A percentile compares a stretch with the other conserved stretches of the same genome.
Conservation (phyloP, 2,113 vertebrate species). For the Spilogale gracilis region DNA sequence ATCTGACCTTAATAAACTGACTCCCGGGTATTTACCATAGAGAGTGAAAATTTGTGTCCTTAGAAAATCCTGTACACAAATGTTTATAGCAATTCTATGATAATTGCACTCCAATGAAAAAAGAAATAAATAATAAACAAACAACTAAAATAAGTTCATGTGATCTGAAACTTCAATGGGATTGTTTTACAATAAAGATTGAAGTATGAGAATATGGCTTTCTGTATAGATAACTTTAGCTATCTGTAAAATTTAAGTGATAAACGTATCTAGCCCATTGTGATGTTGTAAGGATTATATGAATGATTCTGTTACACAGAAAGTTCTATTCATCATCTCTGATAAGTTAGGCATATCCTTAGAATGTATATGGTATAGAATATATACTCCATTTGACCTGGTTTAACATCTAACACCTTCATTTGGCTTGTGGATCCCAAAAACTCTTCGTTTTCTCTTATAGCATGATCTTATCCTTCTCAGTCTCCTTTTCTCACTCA, state of each 20-base stretch:
- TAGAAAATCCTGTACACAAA: no score
- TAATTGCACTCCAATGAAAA: no score
- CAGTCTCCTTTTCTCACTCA: not conserved
- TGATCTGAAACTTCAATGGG: not conserved
- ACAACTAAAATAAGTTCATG: not conserved
- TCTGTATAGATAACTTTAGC: not conserved
- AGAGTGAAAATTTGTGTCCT: no score
- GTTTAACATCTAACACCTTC: not conserved
- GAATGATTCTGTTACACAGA: not conserved
- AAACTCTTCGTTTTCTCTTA: not conserved
- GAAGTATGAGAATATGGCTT: not conserved
- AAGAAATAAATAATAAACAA: no score
- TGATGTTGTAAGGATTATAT: not conserved
- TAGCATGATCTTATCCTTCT: not conserved
- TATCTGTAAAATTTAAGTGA: not conserved
- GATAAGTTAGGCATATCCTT: not conserved
- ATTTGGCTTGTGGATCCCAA: not conserved
- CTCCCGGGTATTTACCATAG: no score
- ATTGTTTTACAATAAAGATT: slow-evolving; percentile 21
- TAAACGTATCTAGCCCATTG: not conserved
- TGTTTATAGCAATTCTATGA: no score
- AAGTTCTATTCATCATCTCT: not conserved
- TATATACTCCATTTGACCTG: not conserved
- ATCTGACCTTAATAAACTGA: no score
- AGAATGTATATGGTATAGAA: not conserved